phyloP scores from a whole-genome alignment of 2,888 invertebrate genomes.

The Andrena trimmerana region DNA sequence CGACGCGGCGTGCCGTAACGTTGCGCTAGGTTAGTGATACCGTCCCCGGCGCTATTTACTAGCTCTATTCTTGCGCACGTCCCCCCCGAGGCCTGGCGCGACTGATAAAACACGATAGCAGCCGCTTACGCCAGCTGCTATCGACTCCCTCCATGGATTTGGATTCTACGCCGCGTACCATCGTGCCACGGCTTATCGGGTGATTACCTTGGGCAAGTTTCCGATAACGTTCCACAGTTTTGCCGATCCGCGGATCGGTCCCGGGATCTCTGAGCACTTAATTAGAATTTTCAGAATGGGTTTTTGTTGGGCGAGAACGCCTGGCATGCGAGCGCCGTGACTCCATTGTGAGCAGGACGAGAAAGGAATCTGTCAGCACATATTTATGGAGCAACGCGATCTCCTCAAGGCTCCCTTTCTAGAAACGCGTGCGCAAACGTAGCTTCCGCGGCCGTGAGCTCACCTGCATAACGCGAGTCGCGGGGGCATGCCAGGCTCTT shows the following conservation, averaged over 20 bases:
- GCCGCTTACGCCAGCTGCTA: background rate
- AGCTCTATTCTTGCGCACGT: constrained; percentile 79
- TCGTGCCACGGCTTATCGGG: constrained; percentile 11
- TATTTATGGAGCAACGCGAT: background rate
- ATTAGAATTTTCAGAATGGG: too few species aligned
- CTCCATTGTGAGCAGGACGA: background rate
- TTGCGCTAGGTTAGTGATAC: constrained; percentile 82
- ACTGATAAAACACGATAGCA: constrained; percentile 40
- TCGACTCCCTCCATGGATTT: constrained; percentile 8
- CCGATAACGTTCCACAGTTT: background rate
- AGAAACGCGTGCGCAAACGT: background rate
- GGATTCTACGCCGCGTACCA: background rate
- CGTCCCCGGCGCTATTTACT: constrained; percentile 76
- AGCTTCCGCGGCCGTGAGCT: constrained; percentile 6
- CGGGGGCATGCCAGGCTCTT: constrained; percentile 3
- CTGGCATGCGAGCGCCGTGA: too few species aligned
- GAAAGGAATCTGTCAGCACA: background rate
- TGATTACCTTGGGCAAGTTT: constrained; percentile 10
- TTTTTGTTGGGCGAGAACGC: too few species aligned
- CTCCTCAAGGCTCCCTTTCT: constrained; percentile 8
- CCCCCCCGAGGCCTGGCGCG: background rate
- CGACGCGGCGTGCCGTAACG: constrained; percentile 69
- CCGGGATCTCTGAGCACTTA: too few species aligned
- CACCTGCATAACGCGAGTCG: background rate
- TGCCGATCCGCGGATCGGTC: too few species aligned